phyloP scores from a whole-genome alignment of 2,888 invertebrate genomes.

The Gymnosoma rotundatum region DNA sequence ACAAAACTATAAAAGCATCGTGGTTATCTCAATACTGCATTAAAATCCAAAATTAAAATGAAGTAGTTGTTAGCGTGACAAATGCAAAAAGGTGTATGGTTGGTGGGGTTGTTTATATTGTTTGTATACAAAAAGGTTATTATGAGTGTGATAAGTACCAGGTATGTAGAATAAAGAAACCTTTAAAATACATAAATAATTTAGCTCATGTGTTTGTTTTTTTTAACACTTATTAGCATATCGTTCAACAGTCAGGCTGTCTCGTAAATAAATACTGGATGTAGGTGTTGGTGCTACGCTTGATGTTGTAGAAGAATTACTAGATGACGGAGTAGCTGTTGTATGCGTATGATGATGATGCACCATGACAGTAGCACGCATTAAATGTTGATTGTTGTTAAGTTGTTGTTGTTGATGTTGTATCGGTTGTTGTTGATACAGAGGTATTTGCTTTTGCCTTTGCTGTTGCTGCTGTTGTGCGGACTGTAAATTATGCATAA shows the following conservation, averaged over 20 bases:
- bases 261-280: conserved; percentile 65
- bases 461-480: conserved; percentile 75
- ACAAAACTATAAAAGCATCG: background rate
- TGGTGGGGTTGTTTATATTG: conserved; percentile 49
- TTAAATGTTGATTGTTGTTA: conserved; percentile 72
- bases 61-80: conserved; percentile 40
- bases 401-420: conserved; percentile 72
- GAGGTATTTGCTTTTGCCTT: conserved; percentile 72
- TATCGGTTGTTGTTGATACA: conserved; percentile 74
- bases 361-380: conserved; percentile 68
- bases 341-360: conserved; percentile 74
- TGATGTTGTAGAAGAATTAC: conserved; percentile 72
- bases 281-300: conserved; percentile 72
- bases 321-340: conserved; percentile 69
- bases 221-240: conserved; percentile 71
- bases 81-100: conserved; percentile 33
- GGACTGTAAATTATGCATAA: conserved; percentile 77
- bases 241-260: conserved; percentile 61
- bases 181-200: background rate
- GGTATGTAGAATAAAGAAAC: conserved; percentile 3
- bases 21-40: conserved; percentile 5
- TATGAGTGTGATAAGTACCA: conserved; percentile 41
- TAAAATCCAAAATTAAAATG: background rate
- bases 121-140: conserved; percentile 11
- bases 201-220: conserved; percentile 9